Evolutionary conservation across 2,113 vertebrate genomes (phyloP).

Genomic region (Tenrec ecaudatus): DNA sequence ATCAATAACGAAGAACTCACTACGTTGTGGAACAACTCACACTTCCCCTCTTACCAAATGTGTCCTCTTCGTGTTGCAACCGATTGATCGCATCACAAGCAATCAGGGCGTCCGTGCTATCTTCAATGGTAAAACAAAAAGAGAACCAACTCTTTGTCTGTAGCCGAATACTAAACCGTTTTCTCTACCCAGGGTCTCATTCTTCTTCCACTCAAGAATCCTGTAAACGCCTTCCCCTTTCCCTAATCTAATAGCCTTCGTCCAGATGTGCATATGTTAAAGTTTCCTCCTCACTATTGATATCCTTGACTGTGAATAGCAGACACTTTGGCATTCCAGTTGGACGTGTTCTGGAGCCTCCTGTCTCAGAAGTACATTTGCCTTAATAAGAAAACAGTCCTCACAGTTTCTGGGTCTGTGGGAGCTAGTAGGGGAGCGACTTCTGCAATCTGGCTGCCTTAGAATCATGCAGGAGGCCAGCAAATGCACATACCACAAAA

Average conservation of each 20-base stretch:
- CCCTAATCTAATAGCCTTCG: background rate
- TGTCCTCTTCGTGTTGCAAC: background rate
- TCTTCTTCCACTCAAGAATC: background rate
- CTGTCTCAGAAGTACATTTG: constrained; percentile 18
- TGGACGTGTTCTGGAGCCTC: constrained; percentile 16
- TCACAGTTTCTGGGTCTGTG: background rate
- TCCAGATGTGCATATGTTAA: background rate
- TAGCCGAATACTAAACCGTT: background rate
- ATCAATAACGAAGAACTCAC: background rate
- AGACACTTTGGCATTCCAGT: background rate
- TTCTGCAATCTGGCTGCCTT: background rate
- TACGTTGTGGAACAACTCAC: background rate
- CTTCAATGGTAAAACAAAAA: background rate
- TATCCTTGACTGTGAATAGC: constrained; percentile 7
- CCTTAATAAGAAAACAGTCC: background rate
- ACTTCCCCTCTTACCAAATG: constrained; percentile 1
- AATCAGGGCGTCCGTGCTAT: background rate
- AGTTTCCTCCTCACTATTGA: background rate
- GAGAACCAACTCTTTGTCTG: background rate
- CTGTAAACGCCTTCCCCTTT: background rate
- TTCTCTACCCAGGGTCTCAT: background rate
- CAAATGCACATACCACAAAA: background rate
- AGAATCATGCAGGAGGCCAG: background rate
- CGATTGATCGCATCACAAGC: background rate
- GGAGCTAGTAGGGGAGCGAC: background rate